Evolutionary conservation across 2,797 vertebrate genomes (phyloP).

Genomic region (Girardinus metallicus): DNA sequence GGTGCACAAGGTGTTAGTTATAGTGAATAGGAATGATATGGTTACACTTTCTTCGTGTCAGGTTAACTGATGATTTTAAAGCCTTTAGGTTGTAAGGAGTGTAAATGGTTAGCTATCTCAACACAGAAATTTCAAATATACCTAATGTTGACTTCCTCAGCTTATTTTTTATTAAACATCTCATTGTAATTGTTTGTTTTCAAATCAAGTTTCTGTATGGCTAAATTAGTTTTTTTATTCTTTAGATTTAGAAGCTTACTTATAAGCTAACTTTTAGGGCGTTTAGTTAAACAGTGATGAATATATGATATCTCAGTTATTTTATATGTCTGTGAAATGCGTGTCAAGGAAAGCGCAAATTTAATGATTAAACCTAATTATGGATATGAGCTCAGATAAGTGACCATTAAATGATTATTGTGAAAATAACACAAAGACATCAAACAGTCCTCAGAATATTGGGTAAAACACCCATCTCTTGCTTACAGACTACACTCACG

Average conservation of each 20-base stretch:
- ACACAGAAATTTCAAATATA: neutral
- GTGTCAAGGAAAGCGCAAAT: neutral
- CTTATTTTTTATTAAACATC: neutral
- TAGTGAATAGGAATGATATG: conserved; percentile 44
- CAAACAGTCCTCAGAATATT: neutral
- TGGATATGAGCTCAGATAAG: neutral
- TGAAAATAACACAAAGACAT: neutral
- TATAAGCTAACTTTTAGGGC: neutral
- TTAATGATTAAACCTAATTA: neutral
- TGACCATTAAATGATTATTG: neutral
- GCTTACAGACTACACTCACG: neutral
- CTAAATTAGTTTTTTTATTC: neutral
- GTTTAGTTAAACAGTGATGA: neutral
- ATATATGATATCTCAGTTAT: neutral
- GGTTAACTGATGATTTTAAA: neutral
- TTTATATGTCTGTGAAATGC: neutral
- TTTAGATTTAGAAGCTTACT: neutral
- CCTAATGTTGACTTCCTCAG: neutral
- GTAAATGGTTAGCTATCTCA: neutral
- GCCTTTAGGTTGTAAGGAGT: neutral
- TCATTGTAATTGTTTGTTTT: neutral
- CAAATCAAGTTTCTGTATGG: neutral
- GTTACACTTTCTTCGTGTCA: conserved; percentile 20
- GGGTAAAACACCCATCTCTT: neutral
- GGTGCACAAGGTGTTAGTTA: conserved; percentile 28